These are phyloP conservation scores for Drosophila affinis DNA, from an alignment of 2,888 invertebrate genomes.

Conservation along the genomic window DNA sequence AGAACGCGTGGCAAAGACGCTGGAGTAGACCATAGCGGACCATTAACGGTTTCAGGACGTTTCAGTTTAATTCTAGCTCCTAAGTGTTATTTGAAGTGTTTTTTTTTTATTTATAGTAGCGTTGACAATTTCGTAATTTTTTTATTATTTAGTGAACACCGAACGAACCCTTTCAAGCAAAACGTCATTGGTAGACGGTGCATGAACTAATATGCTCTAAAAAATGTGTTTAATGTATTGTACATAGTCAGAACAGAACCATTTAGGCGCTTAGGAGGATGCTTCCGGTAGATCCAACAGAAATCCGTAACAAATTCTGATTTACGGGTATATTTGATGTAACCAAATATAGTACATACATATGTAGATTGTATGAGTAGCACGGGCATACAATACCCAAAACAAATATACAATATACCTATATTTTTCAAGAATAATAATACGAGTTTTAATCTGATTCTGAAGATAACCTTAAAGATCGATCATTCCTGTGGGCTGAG, in stretches of 20 bases:
- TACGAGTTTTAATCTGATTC: background rate
- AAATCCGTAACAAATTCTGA: constrained; percentile 47
- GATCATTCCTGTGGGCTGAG: background rate
- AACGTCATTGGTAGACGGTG: constrained; percentile 3
- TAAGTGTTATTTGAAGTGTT: constrained; percentile 63
- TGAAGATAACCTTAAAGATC: background rate
- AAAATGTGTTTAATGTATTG: constrained; percentile 19
- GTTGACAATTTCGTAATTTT: constrained; percentile 14
- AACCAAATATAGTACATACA: constrained; percentile 16
- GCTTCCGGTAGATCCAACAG: constrained; percentile 35
- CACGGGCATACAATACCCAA: constrained; percentile 9
- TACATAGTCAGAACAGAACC: background rate
- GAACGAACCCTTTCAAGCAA: constrained; percentile 10
- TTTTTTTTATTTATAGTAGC: constrained; percentile 42
- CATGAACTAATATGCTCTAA: constrained; percentile 5
- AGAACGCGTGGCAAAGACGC: background rate
- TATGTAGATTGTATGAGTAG: constrained; percentile 2
- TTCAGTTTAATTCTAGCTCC: constrained; percentile 41
- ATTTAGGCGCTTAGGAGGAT: constrained; percentile 41
- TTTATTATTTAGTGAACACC: constrained; percentile 17
- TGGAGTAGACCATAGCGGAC: constrained; percentile 1
- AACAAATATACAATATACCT: constrained; percentile 8
- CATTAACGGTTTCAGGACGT: constrained; percentile 21
- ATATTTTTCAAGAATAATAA: constrained; percentile 8
- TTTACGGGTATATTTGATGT: constrained; percentile 12